Evolutionary conservation across 2,113 vertebrate species (phyloP).

Genomic region (Amphiprion percula): DNA sequence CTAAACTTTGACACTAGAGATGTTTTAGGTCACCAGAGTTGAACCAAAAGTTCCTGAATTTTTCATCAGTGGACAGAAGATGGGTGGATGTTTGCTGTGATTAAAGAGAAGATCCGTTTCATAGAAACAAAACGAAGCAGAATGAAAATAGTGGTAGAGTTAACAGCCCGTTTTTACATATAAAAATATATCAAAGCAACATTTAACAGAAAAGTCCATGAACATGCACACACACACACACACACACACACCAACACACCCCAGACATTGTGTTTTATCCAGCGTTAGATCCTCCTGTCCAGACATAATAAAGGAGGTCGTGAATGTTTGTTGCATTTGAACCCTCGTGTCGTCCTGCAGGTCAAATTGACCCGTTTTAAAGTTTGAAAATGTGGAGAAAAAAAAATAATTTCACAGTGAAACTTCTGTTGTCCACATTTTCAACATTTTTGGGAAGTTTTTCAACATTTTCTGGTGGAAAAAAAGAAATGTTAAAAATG

Average conservation of each 20-base stretch:
- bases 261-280: constrained; percentile 4
- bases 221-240: constrained; percentile 13
- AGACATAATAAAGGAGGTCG: not conserved
- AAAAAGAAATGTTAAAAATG: too few relatives aligned
- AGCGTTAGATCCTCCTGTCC: constrained; percentile 14
- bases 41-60: constrained; percentile 52
- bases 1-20: too few relatives aligned
- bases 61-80: constrained; percentile 37
- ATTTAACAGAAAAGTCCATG: constrained; percentile 61
- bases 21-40: not conserved
- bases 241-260: constrained; percentile 17
- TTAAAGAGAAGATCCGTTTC: constrained; percentile 63
- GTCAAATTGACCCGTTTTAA: too few relatives aligned
- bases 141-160: constrained; percentile 78
- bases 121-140: constrained; percentile 68
- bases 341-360: too few relatives aligned
- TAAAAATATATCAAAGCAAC: constrained; percentile 88
- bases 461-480: too few relatives aligned
- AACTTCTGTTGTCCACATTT: too few relatives aligned
- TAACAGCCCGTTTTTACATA: constrained; percentile 84
- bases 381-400: too few relatives aligned
- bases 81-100: constrained; percentile 59
- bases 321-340: not conserved
- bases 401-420: too few relatives aligned
- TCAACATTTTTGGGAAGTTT: too few relatives aligned